phyloP scores from a whole-genome alignment of 2,797 vertebrate genomes.

The Sebastes trivittatus region DNA sequence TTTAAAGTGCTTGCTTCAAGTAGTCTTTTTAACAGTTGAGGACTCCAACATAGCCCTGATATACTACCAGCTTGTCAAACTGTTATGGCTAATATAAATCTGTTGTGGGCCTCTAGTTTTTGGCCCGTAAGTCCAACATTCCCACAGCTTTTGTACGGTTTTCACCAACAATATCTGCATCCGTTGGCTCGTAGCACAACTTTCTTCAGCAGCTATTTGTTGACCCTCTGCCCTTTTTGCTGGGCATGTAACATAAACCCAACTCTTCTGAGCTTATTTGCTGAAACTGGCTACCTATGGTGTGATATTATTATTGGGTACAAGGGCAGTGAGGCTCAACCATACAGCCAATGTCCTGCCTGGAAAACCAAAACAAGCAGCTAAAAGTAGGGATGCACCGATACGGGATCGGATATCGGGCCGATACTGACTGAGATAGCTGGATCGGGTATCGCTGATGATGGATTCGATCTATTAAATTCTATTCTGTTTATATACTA shows the following conservation, averaged over 20 bases:
- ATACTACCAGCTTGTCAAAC: neutral
- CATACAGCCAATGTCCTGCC: neutral
- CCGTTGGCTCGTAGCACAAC: neutral
- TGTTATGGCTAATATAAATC: neutral
- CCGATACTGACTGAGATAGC: too few relatives aligned
- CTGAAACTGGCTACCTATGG: neutral
- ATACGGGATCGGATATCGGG: too few relatives aligned
- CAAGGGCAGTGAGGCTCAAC: neutral
- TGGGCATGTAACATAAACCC: neutral
- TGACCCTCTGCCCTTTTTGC: neutral
- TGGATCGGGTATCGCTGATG: too few relatives aligned
- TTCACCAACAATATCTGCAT: neutral
- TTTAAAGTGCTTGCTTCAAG: neutral
- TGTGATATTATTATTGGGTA: neutral
- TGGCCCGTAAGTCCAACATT: neutral
- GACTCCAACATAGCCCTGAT: neutral
- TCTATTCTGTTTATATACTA: too few relatives aligned
- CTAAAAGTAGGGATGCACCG: too few relatives aligned
- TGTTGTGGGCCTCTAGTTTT: neutral
- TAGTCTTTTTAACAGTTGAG: neutral
- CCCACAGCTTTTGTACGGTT: neutral
- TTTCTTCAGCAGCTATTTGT: neutral
- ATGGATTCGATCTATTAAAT: rapidly evolving
- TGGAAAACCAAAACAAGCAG: conserved; percentile 14
- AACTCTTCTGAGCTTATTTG: neutral